Conservation (phyloP, 1,140 invertebrate genomes). For the Conus betulinus region DNA sequence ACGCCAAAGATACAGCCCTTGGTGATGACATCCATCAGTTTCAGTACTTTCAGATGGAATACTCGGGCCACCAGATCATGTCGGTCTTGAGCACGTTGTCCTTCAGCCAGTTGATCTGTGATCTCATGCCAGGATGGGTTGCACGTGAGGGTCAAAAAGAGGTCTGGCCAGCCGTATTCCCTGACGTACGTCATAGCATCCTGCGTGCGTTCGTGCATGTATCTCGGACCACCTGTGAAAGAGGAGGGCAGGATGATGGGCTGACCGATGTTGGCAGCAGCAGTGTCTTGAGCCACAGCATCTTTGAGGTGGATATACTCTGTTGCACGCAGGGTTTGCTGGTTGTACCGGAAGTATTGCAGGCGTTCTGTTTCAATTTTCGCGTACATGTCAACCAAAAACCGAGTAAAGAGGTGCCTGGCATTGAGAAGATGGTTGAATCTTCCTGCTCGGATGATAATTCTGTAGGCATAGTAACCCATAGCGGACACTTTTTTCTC, state of each 20-base stretch:
- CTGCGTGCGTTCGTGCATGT: slow-evolving; percentile 76
- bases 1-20: slow-evolving; percentile 17
- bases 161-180: slow-evolving; percentile 73
- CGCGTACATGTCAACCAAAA: slow-evolving; percentile 74
- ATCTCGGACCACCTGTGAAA: slow-evolving; percentile 71
- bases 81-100: slow-evolving; percentile 66
- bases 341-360: slow-evolving; percentile 59
- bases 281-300: slow-evolving; percentile 43
- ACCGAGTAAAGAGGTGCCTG: slow-evolving; percentile 71
- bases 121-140: slow-evolving; percentile 78
- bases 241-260: slow-evolving; percentile 73
- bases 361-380: slow-evolving; percentile 70
- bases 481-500: too few species aligned
- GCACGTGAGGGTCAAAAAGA: slow-evolving; percentile 78
- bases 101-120: slow-evolving; percentile 54
- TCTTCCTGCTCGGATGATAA: too few species aligned
- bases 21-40: slow-evolving; percentile 53
- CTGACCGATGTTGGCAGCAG: slow-evolving; percentile 61
- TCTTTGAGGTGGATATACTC: slow-evolving; percentile 58
- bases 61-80: slow-evolving; percentile 76
- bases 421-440: too few species aligned
- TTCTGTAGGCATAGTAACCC: too few species aligned
- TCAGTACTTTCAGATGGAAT: slow-evolving; percentile 77
- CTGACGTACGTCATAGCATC: slow-evolving; percentile 78
- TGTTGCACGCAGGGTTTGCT: slow-evolving; percentile 52